Evolutionary conservation across 2,888 invertebrate species (phyloP).

Genomic region (Andrena trimmerana): DNA sequence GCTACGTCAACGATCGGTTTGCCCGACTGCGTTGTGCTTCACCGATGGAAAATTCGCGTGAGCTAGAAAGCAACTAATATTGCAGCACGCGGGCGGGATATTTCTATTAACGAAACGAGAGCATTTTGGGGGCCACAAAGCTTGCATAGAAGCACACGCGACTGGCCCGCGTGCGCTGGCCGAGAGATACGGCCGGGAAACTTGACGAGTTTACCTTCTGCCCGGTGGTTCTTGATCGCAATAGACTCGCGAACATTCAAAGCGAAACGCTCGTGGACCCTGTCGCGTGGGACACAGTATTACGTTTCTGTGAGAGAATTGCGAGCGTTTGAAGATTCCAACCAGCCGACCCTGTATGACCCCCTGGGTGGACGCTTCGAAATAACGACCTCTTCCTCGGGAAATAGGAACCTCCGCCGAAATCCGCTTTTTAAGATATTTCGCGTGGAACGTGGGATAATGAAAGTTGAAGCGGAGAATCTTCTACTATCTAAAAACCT

Average conservation of each 20-base stretch:
- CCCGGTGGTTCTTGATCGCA: constrained; percentile 45
- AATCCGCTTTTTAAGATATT: too few relatives aligned
- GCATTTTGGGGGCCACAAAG: constrained; percentile 12
- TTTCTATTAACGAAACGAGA: constrained; percentile 1
- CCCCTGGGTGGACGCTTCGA: not conserved
- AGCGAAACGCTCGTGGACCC: constrained; percentile 9
- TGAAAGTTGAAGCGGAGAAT: too few relatives aligned
- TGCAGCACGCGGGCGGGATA: not conserved
- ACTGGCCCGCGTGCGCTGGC: not conserved
- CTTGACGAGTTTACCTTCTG: constrained; percentile 44
- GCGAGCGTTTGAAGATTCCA: constrained; percentile 12
- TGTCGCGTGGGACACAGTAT: constrained; percentile 22
- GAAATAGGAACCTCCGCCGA: not conserved
- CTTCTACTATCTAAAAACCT: too few relatives aligned
- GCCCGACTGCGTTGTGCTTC: not conserved
- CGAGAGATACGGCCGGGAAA: constrained; percentile 17
- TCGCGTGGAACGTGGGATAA: too few relatives aligned
- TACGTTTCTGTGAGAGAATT: constrained; percentile 24
- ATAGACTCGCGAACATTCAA: constrained; percentile 41
- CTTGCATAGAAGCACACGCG: not conserved
- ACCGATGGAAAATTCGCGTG: not conserved
- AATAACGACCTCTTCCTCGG: not conserved
- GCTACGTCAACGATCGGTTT: not conserved
- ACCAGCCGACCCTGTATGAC: not conserved
- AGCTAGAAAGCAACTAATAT: constrained; percentile 2